Percentiles rank a stretch among this genome's conserved stretches.
These are phyloP conservation scores for Falco naumanni DNA, from an alignment of 2,797 vertebrate genomes.

Conservation along the genomic window DNA sequence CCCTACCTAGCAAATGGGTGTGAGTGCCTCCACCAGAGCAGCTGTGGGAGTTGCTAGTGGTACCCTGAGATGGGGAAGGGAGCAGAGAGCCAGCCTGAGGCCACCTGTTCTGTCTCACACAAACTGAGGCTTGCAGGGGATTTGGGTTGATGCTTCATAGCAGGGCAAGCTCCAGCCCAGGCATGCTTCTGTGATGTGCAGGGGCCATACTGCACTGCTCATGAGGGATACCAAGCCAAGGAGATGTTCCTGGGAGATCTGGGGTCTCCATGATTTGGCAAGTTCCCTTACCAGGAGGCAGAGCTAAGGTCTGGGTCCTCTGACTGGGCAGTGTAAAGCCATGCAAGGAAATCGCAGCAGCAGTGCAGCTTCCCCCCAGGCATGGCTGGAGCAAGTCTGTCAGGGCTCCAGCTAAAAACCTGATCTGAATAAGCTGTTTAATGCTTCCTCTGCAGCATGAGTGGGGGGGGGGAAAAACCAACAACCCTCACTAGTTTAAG, in stretches of 20 bases:
- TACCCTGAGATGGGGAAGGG: not conserved
- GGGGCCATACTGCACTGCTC: not conserved
- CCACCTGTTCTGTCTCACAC: not conserved
- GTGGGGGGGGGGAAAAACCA: not conserved
- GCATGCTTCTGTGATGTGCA: not conserved
- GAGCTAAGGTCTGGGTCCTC: not conserved
- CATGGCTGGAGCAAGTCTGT: not conserved
- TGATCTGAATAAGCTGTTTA: not conserved
- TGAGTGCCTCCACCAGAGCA: not conserved
- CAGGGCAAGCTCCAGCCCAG: not conserved
- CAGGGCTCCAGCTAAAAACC: not conserved
- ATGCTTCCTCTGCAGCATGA: not conserved
- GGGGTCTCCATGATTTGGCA: not conserved
- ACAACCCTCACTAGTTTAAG: not conserved
- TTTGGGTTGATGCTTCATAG: not conserved
- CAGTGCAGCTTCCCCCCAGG: not conserved
- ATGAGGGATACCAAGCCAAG: fast-evolving
- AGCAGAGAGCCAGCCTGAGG: not conserved
- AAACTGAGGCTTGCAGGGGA: not conserved
- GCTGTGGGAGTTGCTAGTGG: not conserved
- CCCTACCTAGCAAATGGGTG: not conserved
- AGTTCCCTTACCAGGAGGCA: not conserved
- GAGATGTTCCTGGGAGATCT: not conserved
- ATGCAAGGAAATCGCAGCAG: not conserved
- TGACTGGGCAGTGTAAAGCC: not conserved